These are phyloP conservation scores for Petrolisthes cinctipes DNA, from an alignment of 2,888 invertebrate species.

Conservation along the genomic window DNA sequence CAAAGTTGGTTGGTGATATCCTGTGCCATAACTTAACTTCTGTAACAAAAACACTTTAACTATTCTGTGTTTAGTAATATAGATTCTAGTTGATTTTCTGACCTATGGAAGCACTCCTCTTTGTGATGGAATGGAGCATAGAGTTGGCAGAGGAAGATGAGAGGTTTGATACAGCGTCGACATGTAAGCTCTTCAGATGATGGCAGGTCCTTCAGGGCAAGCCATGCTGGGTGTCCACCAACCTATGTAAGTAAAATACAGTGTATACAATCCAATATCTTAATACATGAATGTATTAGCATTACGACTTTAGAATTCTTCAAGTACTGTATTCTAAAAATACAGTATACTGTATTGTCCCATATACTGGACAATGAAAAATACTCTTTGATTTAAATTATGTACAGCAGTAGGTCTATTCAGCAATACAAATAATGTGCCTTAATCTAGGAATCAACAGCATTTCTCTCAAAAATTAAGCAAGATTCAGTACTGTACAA, in stretches of 20 bases:
- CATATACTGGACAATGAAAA: no score
- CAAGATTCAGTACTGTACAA: no score
- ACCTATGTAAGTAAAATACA: conserved; percentile 34
- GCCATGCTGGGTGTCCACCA: conserved; percentile 73
- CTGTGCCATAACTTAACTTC: neutral
- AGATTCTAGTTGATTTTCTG: neutral
- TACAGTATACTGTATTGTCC: neutral
- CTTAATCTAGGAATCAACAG: no score
- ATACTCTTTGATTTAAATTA: no score
- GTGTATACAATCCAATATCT: neutral
- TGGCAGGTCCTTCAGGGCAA: conserved; percentile 83
- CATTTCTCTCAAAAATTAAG: no score
- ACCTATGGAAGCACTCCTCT: conserved; percentile 77
- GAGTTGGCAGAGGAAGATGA: conserved; percentile 88
- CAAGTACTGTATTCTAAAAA: neutral
- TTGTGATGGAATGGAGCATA: conserved; percentile 86
- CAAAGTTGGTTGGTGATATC: conserved; percentile 3
- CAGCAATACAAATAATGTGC: no score
- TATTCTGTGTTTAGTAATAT: neutral
- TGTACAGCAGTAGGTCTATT: no score
- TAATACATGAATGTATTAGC: no score
- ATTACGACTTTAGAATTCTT: neutral
- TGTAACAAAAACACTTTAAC: conserved; percentile 12
- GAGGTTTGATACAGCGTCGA: conserved; percentile 78
- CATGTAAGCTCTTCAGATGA: conserved; percentile 78